Evolutionary conservation across 2,113 vertebrate species (phyloP), one percentile per base, ranked within the genome.

Genomic region (Alectura lathami): DNA sequence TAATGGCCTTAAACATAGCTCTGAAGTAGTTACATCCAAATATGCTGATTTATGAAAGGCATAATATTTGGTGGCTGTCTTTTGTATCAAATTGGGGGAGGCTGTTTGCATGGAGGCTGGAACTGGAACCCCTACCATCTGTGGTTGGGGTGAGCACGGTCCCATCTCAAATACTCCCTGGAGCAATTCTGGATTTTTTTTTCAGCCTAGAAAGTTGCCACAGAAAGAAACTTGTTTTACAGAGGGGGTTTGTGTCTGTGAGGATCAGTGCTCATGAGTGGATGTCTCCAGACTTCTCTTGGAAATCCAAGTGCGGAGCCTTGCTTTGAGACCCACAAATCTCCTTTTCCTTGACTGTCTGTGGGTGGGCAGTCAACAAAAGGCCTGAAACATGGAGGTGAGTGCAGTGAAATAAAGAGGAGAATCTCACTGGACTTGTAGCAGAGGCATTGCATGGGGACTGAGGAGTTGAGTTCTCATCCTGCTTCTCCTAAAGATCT

Each of bases 241-340:
- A 6, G 29, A 68, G 70, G 18, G 16, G 15, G 8, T 7, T 70
- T 4, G 0, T 1, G 1, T 56, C 26, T 68, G 22, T 0, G 7
- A 51, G 53, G 42, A 59, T 12, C 16, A 4, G 1, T 14, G 32
- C 30, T 54, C 2, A 0, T 2, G 30, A 21, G 34, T 47, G 40
- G 8, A 13, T n/a, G 47, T 74, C 20, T 40, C 6, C 43, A 38
- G 20, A 3, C 10, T 50, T 13, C 6, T n/a, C 6, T 1, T 17
- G 59, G 29, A 30, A 60, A n/a, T 30, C 7, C 13, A 6, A n/a
- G 42, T 38, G 29, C 38, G 26, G n/a, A 6, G 38, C 17, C 9
- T 22, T 50, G 66, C 51, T 57, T 57, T 43, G 72, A 18, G 50
- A 34, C 56, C 27, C 13, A 14, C 29, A 9, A 76, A 26, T 45